Evolutionary conservation across 2,888 invertebrate species (phyloP).

Genomic region (Lymantria monacha): DNA sequence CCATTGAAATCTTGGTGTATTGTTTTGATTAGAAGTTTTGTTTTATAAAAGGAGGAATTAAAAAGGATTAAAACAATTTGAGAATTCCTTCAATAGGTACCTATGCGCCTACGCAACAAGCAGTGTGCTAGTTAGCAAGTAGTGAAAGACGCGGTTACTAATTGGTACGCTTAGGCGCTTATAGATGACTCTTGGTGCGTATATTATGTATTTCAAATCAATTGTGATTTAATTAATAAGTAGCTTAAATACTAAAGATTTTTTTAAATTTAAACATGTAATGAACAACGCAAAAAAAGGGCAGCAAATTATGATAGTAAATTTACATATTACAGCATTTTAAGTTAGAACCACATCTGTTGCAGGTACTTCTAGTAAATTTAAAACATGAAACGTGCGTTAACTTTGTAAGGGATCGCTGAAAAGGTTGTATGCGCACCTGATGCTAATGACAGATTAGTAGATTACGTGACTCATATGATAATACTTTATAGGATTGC

Average conservation of each 20-base stretch:
- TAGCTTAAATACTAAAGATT: no score
- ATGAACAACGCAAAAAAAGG: no score
- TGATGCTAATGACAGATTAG: constrained; percentile 2
- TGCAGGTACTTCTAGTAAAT: not conserved
- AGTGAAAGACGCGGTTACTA: constrained; percentile 1
- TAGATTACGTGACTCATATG: not conserved
- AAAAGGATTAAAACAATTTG: no score
- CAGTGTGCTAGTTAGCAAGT: not conserved
- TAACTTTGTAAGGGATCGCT: constrained; percentile 3
- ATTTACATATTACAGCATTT: not conserved
- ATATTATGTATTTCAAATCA: not conserved
- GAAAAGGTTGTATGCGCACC: constrained; percentile 6
- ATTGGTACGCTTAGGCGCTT: constrained; percentile 8
- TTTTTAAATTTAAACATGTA: no score
- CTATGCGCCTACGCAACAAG: not conserved
- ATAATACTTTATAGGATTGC: not conserved
- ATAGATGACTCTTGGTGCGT: constrained; percentile 6
- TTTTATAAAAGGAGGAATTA: no score
- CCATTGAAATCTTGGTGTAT: no score
- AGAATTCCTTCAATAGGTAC: no score
- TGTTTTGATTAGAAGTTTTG: no score
- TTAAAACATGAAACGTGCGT: not conserved
- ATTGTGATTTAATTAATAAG: no score
- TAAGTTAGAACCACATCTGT: constrained; percentile 7
- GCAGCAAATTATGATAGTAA: no score